Base-by-base conservation (phyloP, 2,888 invertebrate genomes). In the Limenitis camilla region DNA sequence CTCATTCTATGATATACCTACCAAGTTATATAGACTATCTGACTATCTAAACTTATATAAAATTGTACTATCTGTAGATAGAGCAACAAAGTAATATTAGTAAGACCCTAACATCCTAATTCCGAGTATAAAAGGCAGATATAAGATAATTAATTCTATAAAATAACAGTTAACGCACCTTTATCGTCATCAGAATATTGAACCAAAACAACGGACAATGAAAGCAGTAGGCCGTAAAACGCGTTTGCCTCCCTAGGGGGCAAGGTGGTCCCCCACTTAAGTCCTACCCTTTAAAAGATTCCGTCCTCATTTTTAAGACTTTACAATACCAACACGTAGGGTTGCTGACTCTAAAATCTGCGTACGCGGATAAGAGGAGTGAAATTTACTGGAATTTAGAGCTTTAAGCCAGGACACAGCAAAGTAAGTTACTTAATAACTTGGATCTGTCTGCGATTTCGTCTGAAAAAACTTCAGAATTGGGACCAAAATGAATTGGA, bases 261-360 rank as follows among this genome's bases (percentile, higher is more conserved):
- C 69, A 68, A 65, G 74, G 78, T 72, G 67, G 64, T 11, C 64
- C 76, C 74, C 82, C 78, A 72, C 79, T 82, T 81, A 82, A 86
- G 81, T 79, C 83, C 80, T 86, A 86, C 86, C 87, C 87, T 85
- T 83, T 86, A 78, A 86, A 86, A 86, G 86, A 86, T 86, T 85
- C 74, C 80, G 84, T 82, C 82, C 81, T 83, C 81, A 85, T 87
- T 86, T 87, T 87, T 87, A 86, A 87, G 87, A 85, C 83, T 85
- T 84, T 82, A 83, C 84, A 85, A 84, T 85, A 82, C 84, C 71
- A 77, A 80, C 81, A 82, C 19, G 19, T 19, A 19, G 19, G 19
- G 19, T 19, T 19, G 19, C 19, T 19, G 3, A 19, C 19, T 19
- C 19, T 19, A 19, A 19, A 19, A 19, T 19, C 19, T 19, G 19